Evolutionary conservation across 2,888 invertebrate genomes (phyloP).

Genomic region (Pecten maximus): DNA sequence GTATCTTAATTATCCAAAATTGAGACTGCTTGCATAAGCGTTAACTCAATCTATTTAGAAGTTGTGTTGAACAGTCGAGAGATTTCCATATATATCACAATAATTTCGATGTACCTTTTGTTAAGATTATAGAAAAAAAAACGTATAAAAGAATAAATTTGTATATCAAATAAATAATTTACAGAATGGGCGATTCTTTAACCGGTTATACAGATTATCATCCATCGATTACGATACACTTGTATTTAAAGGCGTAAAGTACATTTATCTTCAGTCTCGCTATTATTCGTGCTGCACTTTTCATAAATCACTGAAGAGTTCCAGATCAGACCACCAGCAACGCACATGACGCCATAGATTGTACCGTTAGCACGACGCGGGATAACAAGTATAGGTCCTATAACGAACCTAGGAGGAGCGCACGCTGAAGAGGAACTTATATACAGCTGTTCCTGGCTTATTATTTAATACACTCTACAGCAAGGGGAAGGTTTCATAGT

Average conservation of each 20-base stretch:
- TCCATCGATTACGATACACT: neutral
- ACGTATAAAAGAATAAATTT: no score
- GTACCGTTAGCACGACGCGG: neutral
- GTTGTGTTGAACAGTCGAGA: no score
- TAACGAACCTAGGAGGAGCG: neutral
- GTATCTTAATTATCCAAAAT: no score
- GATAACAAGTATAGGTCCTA: neutral
- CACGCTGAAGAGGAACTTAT: neutral
- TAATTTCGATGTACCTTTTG: no score
- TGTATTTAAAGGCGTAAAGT: neutral
- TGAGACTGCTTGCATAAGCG: no score
- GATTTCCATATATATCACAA: no score
- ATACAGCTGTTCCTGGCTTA: neutral
- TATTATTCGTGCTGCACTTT: neutral
- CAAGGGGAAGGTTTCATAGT: neutral
- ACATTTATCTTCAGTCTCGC: neutral
- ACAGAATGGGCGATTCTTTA: neutral
- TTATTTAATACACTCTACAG: neutral
- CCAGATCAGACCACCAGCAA: slow-evolving; percentile 31
- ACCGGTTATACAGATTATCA: neutral
- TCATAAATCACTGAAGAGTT: slow-evolving; percentile 16
- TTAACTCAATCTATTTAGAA: no score
- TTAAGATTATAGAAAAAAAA: no score
- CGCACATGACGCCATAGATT: neutral
- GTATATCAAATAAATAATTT: neutral